phyloP scores from a whole-genome alignment of 2,888 invertebrate species.

The Drosophila pegasa region DNA sequence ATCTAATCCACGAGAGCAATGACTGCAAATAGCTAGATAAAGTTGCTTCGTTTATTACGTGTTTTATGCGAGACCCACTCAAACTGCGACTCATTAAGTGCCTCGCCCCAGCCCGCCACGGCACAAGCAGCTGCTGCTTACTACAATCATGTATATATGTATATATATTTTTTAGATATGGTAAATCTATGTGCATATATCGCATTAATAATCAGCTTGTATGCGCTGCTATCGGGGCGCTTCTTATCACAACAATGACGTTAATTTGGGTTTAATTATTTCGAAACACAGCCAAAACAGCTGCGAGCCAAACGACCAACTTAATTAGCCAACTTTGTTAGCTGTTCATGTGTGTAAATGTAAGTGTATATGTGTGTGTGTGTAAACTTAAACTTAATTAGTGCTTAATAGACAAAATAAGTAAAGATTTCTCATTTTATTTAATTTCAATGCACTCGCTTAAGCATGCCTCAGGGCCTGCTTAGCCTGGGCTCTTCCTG shows the following conservation, averaged over 20 bases:
- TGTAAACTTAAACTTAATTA: constrained; percentile 38
- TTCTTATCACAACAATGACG: constrained; percentile 52
- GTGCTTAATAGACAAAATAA: constrained; percentile 28
- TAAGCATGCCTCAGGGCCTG: no score
- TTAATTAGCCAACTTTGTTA: constrained; percentile 36
- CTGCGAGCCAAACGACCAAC: constrained; percentile 33
- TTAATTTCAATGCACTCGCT: constrained; percentile 24
- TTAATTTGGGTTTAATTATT: constrained; percentile 47
- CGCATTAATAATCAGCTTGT: constrained; percentile 49
- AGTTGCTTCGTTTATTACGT: constrained; percentile 39
- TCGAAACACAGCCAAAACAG: constrained; percentile 34
- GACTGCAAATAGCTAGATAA: constrained; percentile 40
- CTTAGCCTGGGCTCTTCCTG: no score
- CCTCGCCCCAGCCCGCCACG: background rate
- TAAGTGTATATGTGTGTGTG: background rate
- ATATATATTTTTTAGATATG: constrained; percentile 23
- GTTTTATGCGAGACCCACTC: constrained; percentile 44
- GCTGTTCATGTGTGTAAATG: constrained; percentile 8
- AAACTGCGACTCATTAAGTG: constrained; percentile 28
- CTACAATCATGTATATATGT: constrained; percentile 1
- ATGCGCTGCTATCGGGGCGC: constrained; percentile 12
- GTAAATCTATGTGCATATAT: background rate
- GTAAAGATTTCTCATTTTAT: constrained; percentile 8
- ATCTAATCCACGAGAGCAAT: constrained; percentile 48
- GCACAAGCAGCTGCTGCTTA: constrained; percentile 14